Percentiles rank a stretch among this genome's conserved stretches.
Evolutionary conservation across 2,113 vertebrate genomes (phyloP).

Genomic region (Albula goreensis): DNA sequence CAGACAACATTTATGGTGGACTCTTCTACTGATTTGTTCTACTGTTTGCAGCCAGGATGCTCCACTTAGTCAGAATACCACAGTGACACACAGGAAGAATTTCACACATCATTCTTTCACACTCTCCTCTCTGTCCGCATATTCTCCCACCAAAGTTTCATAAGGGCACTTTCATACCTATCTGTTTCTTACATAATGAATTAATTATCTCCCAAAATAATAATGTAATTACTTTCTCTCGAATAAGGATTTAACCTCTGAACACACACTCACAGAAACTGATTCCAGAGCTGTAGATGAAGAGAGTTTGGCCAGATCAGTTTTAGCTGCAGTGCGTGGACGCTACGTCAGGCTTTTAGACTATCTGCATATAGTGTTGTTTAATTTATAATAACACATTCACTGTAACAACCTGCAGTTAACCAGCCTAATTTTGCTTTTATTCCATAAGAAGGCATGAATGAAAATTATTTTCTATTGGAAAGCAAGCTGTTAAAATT

Average conservation of each 20-base stretch:
- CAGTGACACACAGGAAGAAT: neutral
- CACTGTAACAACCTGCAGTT: too few relatives aligned
- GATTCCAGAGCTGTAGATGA: neutral
- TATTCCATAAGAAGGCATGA: too few relatives aligned
- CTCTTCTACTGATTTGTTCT: neutral
- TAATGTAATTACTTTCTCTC: neutral
- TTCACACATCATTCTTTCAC: neutral
- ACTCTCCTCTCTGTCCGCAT: neutral
- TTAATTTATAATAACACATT: too few relatives aligned
- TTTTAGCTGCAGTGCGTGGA: too few relatives aligned
- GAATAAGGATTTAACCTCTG: neutral
- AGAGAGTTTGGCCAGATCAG: neutral
- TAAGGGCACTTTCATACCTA: neutral
- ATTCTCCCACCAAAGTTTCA: neutral
- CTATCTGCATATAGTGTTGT: too few relatives aligned
- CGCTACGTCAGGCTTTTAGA: too few relatives aligned
- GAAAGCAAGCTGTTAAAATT: too few relatives aligned
- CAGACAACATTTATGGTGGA: constrained; percentile 10
- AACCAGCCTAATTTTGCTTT: too few relatives aligned
- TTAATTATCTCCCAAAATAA: neutral
- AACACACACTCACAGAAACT: neutral
- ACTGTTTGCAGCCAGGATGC: neutral
- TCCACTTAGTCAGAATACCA: neutral
- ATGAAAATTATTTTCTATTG: too few relatives aligned
- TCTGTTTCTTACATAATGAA: neutral